Conservation (phyloP, 1,140 invertebrate genomes). For the Diprion similis region DNA sequence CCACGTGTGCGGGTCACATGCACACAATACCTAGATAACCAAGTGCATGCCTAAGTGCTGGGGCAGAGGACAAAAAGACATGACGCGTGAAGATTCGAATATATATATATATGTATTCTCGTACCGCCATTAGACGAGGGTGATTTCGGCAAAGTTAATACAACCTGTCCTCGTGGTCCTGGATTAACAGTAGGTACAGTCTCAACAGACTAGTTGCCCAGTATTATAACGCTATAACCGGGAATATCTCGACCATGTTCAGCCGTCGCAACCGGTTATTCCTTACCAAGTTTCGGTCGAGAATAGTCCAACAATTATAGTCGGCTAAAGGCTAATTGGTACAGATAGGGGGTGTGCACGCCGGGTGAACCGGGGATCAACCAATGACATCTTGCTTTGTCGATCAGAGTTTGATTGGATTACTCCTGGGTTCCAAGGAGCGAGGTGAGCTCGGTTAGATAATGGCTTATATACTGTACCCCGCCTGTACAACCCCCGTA, state of each 20-base stretch:
- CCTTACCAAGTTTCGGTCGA: not conserved
- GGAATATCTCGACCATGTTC: not conserved
- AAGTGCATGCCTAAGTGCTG: too few species aligned
- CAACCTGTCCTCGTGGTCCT: not conserved
- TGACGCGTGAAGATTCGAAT: too few species aligned
- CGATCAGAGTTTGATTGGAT: slow-evolving; percentile 5
- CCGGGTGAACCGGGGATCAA: not conserved
- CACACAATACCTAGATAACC: too few species aligned
- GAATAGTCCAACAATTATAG: not conserved
- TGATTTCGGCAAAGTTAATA: not conserved
- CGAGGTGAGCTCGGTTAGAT: not conserved
- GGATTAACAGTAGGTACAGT: not conserved
- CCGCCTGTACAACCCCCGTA: too few species aligned
- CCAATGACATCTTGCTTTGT: slow-evolving; percentile 2
- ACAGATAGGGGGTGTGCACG: not conserved
- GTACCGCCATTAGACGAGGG: too few species aligned
- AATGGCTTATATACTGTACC: not conserved
- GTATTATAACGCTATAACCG: not conserved
- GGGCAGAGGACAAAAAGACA: too few species aligned
- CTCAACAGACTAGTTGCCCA: not conserved
- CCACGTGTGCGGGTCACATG: too few species aligned
- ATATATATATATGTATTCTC: too few species aligned
- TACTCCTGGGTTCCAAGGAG: not conserved
- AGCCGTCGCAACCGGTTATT: too few species aligned
- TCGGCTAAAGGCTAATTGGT: not conserved